Conservation (phyloP, 1,140 invertebrate genomes). For the Portunus trituberculatus region DNA sequence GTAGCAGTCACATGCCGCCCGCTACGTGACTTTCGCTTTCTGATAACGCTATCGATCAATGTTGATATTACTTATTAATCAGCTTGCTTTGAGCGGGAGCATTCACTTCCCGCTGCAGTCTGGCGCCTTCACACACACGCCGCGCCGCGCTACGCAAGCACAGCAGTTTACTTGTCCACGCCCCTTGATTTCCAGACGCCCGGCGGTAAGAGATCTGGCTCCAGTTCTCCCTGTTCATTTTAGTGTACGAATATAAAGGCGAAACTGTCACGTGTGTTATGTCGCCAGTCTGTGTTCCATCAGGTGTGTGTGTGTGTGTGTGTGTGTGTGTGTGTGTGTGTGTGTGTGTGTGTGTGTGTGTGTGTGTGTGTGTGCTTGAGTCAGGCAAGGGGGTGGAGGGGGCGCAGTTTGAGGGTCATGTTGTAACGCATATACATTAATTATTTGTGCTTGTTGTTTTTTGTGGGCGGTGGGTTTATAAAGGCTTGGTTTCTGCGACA, state of each 20-base stretch:
- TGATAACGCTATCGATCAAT: not conserved
- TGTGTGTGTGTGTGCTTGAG: not conserved
- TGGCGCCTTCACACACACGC: too few species aligned
- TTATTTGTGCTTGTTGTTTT: not conserved
- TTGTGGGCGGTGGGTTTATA: not conserved
- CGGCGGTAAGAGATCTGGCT: not conserved
- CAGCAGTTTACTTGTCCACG: not conserved
- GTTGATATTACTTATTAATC: not conserved
- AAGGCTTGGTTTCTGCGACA: conserved; percentile 3
- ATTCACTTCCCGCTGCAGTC: not conserved
- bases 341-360: too few species aligned
- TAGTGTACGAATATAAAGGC: too few species aligned
- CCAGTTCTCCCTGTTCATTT: too few species aligned
- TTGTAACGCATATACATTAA: not conserved
- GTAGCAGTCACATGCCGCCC: not conserved
- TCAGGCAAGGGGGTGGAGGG: not conserved
- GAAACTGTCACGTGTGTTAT: too few species aligned
- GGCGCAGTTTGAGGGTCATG: not conserved
- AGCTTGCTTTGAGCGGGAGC: not conserved
- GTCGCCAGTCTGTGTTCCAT: not conserved
- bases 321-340: too few species aligned
- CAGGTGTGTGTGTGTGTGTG: too few species aligned
- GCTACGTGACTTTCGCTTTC: not conserved
- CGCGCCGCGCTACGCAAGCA: not conserved
- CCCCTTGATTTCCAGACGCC: too few species aligned